These are phyloP conservation scores for Onychomys leucogaster DNA, from an alignment of 2,797 vertebrate genomes.

Conservation along the genomic window DNA sequence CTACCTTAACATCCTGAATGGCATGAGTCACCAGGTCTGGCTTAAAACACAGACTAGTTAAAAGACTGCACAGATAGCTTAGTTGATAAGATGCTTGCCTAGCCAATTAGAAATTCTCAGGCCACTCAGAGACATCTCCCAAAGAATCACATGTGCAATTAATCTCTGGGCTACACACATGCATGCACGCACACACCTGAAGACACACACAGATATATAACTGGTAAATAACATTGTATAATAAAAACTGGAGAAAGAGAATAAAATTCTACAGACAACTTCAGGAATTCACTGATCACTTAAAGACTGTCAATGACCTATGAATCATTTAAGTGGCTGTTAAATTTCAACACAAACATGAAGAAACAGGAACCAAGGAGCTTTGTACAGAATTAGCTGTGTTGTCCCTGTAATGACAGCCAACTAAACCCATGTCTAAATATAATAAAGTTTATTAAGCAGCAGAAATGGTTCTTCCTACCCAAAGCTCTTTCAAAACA, in stretches of 20 bases:
- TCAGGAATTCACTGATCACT: constrained; percentile 24
- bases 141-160: neutral
- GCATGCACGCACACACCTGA: neutral
- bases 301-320: constrained; percentile 28
- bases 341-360: constrained; percentile 49
- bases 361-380: neutral
- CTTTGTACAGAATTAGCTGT: constrained; percentile 61
- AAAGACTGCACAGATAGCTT: neutral
- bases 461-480: constrained; percentile 44
- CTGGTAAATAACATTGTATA: neutral
- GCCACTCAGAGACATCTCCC: neutral
- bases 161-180: neutral
- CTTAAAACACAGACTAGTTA: neutral
- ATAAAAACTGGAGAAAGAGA: constrained; percentile 46
- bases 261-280: constrained; percentile 37
- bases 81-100: neutral
- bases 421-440: constrained; percentile 53
- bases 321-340: constrained; percentile 17
- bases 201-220: neutral
- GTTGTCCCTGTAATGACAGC: constrained; percentile 23
- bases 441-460: constrained; percentile 66
- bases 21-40: neutral
- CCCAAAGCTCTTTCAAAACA: constrained; percentile 60
- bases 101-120: neutral
- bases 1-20: too few species aligned